Base-by-base conservation (phyloP, 2,888 invertebrate genomes). In the Thecocarcelia acutangulata region DNA sequence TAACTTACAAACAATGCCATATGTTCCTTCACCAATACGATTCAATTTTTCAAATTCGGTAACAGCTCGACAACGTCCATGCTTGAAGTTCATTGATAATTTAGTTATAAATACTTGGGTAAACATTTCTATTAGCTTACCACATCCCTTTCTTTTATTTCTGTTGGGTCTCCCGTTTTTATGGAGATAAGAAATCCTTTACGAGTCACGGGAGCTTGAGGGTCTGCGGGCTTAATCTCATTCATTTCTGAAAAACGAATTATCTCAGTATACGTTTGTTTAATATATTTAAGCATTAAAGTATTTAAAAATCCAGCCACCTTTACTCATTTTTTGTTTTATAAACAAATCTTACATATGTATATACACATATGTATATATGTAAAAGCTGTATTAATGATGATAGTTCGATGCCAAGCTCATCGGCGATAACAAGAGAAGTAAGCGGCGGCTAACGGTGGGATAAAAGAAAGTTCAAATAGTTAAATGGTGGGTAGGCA, bases 1-100 rank as follows among this genome's bases (percentile, higher is more conserved):
- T 44, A 19, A 88, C 96, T 94, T 93, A 97, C 97, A 99, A 52
- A 99, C 99, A 87, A 99, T 97, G 46, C 99, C 99, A 91, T 99
- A 99, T 0, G 98, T 98, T 84, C 99, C 98, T 93, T 99, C 98
- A 0, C 99, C 99, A 85, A 99, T 97, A 84, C 98, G 94, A 90
- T 98, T 98, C 9, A 99, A 90, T 91, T 99, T 99, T 89, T 99
- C 98, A 92, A 98, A 99, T 89, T 98, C 98, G 11, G 97, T 96
- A 1, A 99, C 98, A 90, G 96, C 96, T 84, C 98, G 93, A 89
- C 98, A 98, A 88, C 95, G 93, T 28, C 97, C 97, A 84, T 96
- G 92, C 97, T 97, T 91, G 64, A 72, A 68, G 54, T n/a, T n/a
- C 17, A 46, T 28, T 52, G 33, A 6, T 48, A 5, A 13, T 40